phyloP scores from a whole-genome alignment of 2,113 vertebrate species.

The Lepisosteus osseus region DNA sequence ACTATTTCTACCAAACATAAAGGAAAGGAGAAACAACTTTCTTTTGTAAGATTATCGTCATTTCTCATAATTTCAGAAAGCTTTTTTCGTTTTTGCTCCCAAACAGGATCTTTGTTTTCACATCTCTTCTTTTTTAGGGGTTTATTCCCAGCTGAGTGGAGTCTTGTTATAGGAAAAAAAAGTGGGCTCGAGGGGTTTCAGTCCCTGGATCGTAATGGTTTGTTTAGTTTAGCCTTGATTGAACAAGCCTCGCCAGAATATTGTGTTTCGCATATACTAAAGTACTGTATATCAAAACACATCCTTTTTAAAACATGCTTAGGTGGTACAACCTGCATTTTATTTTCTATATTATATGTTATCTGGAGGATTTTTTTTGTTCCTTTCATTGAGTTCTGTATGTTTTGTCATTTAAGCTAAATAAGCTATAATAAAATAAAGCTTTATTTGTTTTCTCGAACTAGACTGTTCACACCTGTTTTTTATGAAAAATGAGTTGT shows the following conservation, averaged over 20 bases:
- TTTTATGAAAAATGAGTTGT: too few relatives aligned
- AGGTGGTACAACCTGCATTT: neutral
- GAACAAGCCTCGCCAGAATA: neutral
- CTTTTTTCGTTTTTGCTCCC: neutral
- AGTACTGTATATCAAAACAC: neutral
- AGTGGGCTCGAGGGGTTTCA: neutral
- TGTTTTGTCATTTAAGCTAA: too few relatives aligned
- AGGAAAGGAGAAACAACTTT: too few relatives aligned
- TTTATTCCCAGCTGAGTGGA: slow-evolving; percentile 4
- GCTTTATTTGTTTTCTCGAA: too few relatives aligned
- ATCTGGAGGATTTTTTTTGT: neutral
- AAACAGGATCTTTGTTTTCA: neutral
- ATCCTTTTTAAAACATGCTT: neutral
- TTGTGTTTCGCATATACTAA: slow-evolving; percentile 1
- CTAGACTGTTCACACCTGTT: too few relatives aligned
- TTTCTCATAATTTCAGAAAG: neutral
- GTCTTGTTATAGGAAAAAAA: neutral
- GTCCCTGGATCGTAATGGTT: neutral
- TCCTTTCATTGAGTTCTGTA: neutral
- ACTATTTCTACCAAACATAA: too few relatives aligned
- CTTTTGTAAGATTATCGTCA: too few relatives aligned
- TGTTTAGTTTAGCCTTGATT: slow-evolving; percentile 10
- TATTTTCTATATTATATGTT: neutral
- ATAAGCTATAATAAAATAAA: too few relatives aligned
- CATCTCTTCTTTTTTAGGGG: neutral